Base-by-base conservation (phyloP, 2,797 vertebrate species). In the Selene dorsalis region DNA sequence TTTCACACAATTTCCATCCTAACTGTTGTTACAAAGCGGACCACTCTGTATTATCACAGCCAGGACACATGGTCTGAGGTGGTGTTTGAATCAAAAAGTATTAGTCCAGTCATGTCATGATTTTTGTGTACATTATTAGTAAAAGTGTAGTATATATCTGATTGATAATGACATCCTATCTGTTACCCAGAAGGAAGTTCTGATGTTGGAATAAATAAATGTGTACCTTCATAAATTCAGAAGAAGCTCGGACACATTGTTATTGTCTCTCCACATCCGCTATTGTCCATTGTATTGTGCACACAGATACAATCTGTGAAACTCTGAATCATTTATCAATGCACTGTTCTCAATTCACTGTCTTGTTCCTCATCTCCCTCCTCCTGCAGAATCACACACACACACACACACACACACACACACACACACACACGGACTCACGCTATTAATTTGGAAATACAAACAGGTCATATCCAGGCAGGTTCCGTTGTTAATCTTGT, bases 401-500 rank as follows among this genome's bases (percentile, higher is more conserved):
- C 41, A 43, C 67, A 24, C 70, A 55, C 58, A 24, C 50, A 75
- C 53, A 50, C 32, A 53, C n/a, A n/a, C 56, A 35, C 12, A 8
- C 22, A 26, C 32, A 52, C 41, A 4, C 67, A 24, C 71, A 55
- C 53, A n/a, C 43, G 73, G 0, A 18, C 62, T 2, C 32, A 18
- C 69, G 59, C 28, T 50, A 45, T 69, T 74, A 16, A 84, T 75
- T 75, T 73, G 26, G 47, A 70, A 72, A 79, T 32, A 70, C 43
- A 82, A 78, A 80, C 38, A 76, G 60, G 84, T 81, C 68, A 59
- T 74, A 77, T 69, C 69, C 48, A 63, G 65, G 18, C 62, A 62
- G 69, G 50, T 56, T 56, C n/a, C 63, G 55, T 20, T 45, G 83
- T 85, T 85, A 72, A 73, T 85, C 72, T 72, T 83, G 56, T 81